Evolutionary conservation across 2,888 invertebrate genomes (phyloP).

Genomic region (Pardosa pseudoannulata): DNA sequence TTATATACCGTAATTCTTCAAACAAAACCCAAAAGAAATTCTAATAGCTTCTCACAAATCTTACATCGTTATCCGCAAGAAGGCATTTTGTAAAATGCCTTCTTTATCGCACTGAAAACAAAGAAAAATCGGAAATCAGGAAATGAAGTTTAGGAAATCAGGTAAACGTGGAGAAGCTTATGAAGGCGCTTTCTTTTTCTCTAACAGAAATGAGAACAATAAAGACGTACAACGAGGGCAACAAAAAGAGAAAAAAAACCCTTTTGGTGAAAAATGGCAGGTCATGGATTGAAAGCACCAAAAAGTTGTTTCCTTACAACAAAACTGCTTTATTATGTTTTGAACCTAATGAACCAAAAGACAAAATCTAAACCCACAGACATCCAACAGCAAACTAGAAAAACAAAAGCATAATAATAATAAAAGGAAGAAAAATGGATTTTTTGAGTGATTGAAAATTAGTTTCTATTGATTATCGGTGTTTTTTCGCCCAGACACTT

Average conservation of each 20-base stretch:
- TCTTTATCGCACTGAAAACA: too few species aligned
- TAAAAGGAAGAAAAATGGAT: neutral
- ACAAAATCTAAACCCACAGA: slow-evolving; percentile 4
- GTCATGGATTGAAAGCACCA: neutral
- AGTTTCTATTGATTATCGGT: neutral
- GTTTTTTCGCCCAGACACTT: neutral
- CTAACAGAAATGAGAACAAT: neutral
- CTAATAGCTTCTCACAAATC: too few species aligned
- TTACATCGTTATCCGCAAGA: too few species aligned
- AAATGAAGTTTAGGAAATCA: too few species aligned
- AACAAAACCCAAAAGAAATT: too few species aligned
- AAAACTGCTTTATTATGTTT: slow-evolving; percentile 15
- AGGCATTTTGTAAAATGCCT: too few species aligned
- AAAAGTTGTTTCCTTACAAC: neutral
- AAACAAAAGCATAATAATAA: neutral
- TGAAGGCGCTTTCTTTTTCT: too few species aligned
- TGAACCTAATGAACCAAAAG: neutral
- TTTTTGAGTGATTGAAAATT: slow-evolving; percentile 17
- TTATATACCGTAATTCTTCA: too few species aligned
- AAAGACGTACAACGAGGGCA: neutral
- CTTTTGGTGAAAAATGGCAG: neutral
- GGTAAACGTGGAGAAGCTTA: too few species aligned
- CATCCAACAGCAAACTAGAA: neutral
- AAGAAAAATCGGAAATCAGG: too few species aligned
- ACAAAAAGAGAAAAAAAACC: neutral